Percentiles rank a stretch among this genome's conserved stretches.
phyloP scores from a whole-genome alignment of 2,797 vertebrate genomes.

The Caiman crocodilus region DNA sequence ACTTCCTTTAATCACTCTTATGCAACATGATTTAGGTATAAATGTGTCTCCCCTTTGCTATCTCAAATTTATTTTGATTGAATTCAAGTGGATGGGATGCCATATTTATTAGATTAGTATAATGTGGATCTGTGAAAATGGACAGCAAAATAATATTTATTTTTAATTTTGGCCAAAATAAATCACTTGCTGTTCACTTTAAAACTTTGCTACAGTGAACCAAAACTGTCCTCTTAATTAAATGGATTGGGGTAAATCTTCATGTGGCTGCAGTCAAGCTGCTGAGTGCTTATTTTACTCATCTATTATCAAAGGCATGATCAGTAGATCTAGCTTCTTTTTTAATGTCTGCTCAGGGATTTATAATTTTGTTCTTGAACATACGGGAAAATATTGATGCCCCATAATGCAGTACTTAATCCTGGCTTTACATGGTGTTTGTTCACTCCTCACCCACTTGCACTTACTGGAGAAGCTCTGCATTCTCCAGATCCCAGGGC shows the following conservation, averaged over 20 bases:
- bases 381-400: neutral
- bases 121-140: neutral
- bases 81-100: neutral
- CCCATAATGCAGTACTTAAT: neutral
- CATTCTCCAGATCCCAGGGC: neutral
- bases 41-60: conserved; percentile 32
- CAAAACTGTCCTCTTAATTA: conserved; percentile 72
- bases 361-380: conserved; percentile 4
- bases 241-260: conserved; percentile 4
- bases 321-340: conserved; percentile 33
- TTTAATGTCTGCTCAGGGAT: neutral
- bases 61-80: neutral
- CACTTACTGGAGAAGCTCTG: neutral
- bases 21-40: neutral
- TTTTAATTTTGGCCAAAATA: conserved; percentile 53
- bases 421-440: neutral
- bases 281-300: conserved; percentile 22
- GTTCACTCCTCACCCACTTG: neutral
- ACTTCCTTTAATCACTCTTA: fast-evolving
- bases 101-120: neutral
- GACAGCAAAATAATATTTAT: neutral
- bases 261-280: conserved; percentile 41
- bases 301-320: conserved; percentile 22
- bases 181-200: neutral
- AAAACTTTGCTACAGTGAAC: conserved; percentile 62